A percentile compares a stretch with the other conserved stretches of the same genome.
These are phyloP conservation scores for Penaeus indicus DNA, from an alignment of 1,140 invertebrate genomes.

Conservation along the genomic window DNA sequence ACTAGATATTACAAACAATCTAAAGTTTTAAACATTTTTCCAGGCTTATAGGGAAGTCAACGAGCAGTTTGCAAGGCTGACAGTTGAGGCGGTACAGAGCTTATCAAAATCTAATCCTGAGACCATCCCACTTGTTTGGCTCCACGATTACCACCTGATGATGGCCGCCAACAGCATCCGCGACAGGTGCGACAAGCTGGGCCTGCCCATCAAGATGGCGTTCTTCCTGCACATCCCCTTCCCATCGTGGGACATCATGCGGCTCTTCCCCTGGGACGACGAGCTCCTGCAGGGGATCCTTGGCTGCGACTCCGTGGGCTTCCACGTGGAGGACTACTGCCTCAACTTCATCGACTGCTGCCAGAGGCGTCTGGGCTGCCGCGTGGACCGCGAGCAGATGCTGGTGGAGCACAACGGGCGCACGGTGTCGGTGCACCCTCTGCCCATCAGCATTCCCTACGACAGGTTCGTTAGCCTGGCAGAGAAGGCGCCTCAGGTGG, in stretches of 20 bases:
- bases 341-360: conserved; percentile 93
- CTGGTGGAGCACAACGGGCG: conserved; percentile 88
- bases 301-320: conserved; percentile 91
- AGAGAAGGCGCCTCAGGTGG: conserved; percentile 78
- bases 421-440: conserved; percentile 83
- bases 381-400: conserved; percentile 88
- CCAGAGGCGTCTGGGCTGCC: conserved; percentile 86
- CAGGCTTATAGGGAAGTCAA: conserved; percentile 84
- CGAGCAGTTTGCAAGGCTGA: conserved; percentile 84
- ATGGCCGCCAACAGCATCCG: conserved; percentile 89
- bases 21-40: conserved; percentile 32
- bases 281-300: conserved; percentile 86
- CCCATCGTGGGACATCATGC: conserved; percentile 92
- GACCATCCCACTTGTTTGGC: conserved; percentile 84
- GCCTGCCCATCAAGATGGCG: conserved; percentile 83
- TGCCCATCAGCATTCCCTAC: conserved; percentile 89
- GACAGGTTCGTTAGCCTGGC: conserved; percentile 87
- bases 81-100: conserved; percentile 77
- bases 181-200: conserved; percentile 82
- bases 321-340: conserved; percentile 92
- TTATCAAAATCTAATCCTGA: conserved; percentile 74
- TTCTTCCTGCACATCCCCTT: conserved; percentile 95
- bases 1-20: neutral
- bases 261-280: conserved; percentile 90
- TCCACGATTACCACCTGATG: conserved; percentile 94